Conservation (phyloP, 2,797 vertebrate species). For the Danio jaintianensis region DNA sequence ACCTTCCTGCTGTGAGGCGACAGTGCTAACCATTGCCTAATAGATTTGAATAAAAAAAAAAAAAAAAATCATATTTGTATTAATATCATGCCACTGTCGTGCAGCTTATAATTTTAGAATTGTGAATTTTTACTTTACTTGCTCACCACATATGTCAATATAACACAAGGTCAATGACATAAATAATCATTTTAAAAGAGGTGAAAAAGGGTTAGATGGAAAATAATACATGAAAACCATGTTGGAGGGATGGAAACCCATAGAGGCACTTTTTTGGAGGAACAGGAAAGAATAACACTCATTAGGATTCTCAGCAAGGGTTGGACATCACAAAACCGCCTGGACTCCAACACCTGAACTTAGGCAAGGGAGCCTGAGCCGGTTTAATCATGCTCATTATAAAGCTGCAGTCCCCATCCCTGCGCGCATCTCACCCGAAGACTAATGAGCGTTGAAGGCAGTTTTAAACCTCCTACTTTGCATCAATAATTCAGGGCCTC, state of each 20-base stretch:
- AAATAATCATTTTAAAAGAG: conserved; percentile 60
- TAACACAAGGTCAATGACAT: conserved; percentile 67
- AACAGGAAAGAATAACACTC: conserved; percentile 46
- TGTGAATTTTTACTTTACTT: neutral
- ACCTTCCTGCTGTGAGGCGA: too few relatives aligned
- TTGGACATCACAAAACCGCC: conserved; percentile 4
- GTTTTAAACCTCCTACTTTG: conserved; percentile 68
- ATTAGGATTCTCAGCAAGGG: conserved; percentile 61
- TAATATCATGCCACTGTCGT: neutral
- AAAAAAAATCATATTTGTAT: too few relatives aligned
- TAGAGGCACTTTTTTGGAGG: conserved; percentile 10
- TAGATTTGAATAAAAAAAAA: neutral
- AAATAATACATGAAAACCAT: too few relatives aligned
- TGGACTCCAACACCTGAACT: conserved; percentile 58
- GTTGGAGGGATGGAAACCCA: neutral
- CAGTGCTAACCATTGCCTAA: too few relatives aligned
- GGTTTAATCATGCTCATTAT: conserved; percentile 69
- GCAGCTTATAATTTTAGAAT: neutral
- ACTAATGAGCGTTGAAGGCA: conserved; percentile 72
- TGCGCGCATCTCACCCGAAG: conserved; percentile 62
- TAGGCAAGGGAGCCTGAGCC: conserved; percentile 40
- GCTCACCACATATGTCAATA: conserved; percentile 19
- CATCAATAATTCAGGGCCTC: conserved; percentile 75
- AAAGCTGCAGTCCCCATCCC: conserved; percentile 66
- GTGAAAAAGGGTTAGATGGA: conserved; percentile 21